Evolutionary conservation across 2,113 vertebrate genomes (phyloP).

Genomic region (Daboia siamensis): DNA sequence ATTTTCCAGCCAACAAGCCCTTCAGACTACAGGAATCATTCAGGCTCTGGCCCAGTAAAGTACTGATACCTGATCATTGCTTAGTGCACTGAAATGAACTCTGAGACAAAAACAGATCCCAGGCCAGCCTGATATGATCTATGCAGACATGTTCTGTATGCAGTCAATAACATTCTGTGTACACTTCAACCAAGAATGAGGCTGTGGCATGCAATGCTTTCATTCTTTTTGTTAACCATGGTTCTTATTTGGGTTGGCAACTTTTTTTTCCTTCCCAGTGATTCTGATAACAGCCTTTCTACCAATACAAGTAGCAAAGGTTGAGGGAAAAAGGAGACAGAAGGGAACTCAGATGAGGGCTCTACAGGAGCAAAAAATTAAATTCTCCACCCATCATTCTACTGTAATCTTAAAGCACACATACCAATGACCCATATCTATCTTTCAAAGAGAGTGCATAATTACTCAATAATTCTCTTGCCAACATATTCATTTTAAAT

Average conservation of each 20-base stretch:
- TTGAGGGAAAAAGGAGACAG: background rate
- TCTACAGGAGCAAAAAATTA: background rate
- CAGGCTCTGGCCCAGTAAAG: background rate
- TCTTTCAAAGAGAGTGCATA: background rate
- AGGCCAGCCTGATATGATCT: background rate
- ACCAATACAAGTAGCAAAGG: background rate
- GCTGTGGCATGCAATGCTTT: background rate
- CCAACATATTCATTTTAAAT: background rate
- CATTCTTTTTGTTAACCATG: background rate
- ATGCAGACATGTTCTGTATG: background rate
- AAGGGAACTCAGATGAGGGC: background rate
- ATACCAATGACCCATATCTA: background rate
- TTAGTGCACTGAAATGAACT: background rate
- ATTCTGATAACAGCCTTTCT: background rate
- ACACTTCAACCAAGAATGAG: background rate
- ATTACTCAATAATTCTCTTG: background rate
- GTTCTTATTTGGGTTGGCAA: background rate
- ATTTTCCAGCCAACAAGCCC: background rate
- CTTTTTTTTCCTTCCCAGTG: background rate
- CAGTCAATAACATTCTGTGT: background rate
- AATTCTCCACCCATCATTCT: background rate
- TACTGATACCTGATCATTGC: background rate
- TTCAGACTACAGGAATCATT: background rate
- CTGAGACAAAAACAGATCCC: background rate
- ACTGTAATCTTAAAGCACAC: background rate